Base-by-base conservation (phyloP, 2,888 invertebrate species). In the Diarsia rubi region DNA sequence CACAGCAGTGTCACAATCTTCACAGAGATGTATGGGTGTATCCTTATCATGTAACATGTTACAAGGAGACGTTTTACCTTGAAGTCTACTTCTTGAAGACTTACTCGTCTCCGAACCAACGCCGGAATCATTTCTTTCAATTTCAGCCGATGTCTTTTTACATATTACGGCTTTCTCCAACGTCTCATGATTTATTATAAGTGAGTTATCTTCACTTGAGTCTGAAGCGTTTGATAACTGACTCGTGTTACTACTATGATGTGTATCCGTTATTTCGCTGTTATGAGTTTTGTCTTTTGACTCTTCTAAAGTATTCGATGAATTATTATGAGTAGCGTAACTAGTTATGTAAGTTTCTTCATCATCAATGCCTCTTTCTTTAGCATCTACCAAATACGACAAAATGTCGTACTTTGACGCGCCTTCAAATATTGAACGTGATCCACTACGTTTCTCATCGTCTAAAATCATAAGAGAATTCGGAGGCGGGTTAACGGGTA, bases 31-130 rank as follows among this genome's bases (percentile, higher is more conserved):
- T 94, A 97, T 98, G 93, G 95, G 97, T 93, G 95, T 97, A 92
- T 95, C 97, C 95, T 95, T 97, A 92, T 95, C 97, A 82, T 90
- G 95, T 81, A 95, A 93, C 71, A 94, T 95, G 91, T 91, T 96
- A 82, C 93, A 96, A 64, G 95, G 96, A 81, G 94, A 94, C 87
- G 94, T 96, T 94, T 97, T 97, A 83, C 94, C 97, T 95, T 98
- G 97, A 86, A 98, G 97, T 92, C 98, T 97, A 92, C 98, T 98
- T 88, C 98, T 97, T 73, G 98, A 98, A 74, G 98, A 98, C 92
- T 98, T 98, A 92, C 98, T 98, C 12, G 99, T 99, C 93, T 99
- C 99, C 6, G 98, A 98, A 67, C 99, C 99, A 3, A 99, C 99
- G 3, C 99, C 99, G 27, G 99, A 99, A 93, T 99, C 99, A 90